Conservation (phyloP, 2,113 vertebrate species). For the Cyrtonyx montezumae region DNA sequence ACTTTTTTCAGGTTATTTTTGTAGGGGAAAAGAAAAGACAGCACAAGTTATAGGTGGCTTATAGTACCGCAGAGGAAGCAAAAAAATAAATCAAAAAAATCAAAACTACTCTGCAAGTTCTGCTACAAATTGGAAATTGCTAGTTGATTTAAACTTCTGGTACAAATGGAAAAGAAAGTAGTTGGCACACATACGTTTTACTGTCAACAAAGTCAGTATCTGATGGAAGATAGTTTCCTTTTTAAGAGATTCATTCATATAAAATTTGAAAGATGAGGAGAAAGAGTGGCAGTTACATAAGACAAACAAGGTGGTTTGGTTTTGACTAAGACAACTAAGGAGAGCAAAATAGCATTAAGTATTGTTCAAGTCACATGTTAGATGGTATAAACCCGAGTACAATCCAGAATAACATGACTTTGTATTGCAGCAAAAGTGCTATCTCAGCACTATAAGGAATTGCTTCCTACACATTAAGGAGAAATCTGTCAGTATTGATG, state of each 20-base stretch:
- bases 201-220: neutral
- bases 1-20: neutral
- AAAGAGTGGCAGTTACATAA: neutral
- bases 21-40: neutral
- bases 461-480: neutral
- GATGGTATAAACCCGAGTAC: neutral
- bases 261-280: neutral
- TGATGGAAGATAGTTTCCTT: neutral
- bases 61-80: neutral
- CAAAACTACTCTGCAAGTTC: neutral
- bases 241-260: neutral
- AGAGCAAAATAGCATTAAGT: neutral
- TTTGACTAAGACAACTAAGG: neutral
- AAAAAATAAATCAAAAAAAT: neutral
- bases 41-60: neutral
- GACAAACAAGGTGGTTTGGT: neutral
- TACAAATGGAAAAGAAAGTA: neutral
- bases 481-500: neutral
- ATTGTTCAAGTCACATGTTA: neutral
- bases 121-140: neutral
- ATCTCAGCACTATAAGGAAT: neutral
- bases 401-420: neutral
- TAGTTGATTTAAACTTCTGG: neutral
- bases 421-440: neutral
- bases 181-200: neutral